These are phyloP conservation scores for Augiades crinisus DNA, from an alignment of 2,888 invertebrate species.

Conservation along the genomic window DNA sequence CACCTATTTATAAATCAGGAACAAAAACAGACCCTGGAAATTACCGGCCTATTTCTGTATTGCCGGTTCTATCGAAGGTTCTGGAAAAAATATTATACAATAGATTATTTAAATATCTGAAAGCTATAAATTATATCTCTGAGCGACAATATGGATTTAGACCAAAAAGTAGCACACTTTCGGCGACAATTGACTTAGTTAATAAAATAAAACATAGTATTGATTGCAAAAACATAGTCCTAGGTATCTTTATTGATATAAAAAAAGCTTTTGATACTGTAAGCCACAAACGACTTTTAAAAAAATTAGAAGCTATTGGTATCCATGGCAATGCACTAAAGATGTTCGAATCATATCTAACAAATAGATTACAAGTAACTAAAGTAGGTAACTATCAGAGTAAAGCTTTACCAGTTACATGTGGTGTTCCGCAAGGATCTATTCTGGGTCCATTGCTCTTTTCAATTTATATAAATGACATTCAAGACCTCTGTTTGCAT, in stretches of 20 bases:
- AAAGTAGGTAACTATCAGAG: conserved; percentile 20
- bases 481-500: conserved; percentile 1
- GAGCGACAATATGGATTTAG: conserved; percentile 17
- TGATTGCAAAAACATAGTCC: conserved; percentile 6
- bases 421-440: conserved; percentile 28
- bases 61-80: conserved; percentile 25
- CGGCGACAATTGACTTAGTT: conserved; percentile 18
- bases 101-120: conserved; percentile 8
- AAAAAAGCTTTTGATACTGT: conserved; percentile 24
- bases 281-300: conserved; percentile 9
- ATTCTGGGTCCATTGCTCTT: conserved; percentile 27
- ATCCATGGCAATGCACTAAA: neutral
- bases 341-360: conserved; percentile 17
- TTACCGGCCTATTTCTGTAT: conserved; percentile 27
- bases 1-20: conserved; percentile 27
- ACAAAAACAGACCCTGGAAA: conserved; percentile 19
- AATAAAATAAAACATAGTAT: conserved; percentile 13
- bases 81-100: conserved; percentile 25
- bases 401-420: conserved; percentile 7
- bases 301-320: neutral
- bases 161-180: conserved; percentile 12
- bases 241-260: conserved; percentile 27
- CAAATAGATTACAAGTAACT: conserved; percentile 20
- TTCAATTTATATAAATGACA: conserved; percentile 5
- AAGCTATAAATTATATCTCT: conserved; percentile 10